Conservation (phyloP, 2,797 vertebrate species). For the Euthynnus affinis region DNA sequence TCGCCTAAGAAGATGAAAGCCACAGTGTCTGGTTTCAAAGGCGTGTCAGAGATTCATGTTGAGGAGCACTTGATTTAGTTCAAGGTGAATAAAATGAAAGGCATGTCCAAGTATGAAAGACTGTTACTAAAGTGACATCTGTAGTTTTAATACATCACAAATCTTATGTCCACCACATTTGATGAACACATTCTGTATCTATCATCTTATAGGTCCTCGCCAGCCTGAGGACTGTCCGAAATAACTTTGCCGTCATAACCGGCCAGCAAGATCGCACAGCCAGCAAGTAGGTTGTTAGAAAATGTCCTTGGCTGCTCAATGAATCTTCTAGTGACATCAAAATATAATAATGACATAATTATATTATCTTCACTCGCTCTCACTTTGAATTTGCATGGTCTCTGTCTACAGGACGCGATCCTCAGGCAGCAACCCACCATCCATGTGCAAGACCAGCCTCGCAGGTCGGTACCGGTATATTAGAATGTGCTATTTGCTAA, state of each 20-base stretch:
- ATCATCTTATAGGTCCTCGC: conserved; percentile 88
- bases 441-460: conserved; percentile 86
- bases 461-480: conserved; percentile 82
- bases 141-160: not conserved
- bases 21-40: conserved; percentile 46
- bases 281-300: conserved; percentile 86
- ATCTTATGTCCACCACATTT: not conserved
- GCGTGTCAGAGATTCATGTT: conserved; percentile 28
- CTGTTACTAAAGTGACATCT: conserved; percentile 2
- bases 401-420: conserved; percentile 81
- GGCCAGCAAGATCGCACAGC: conserved; percentile 87
- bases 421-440: conserved; percentile 83
- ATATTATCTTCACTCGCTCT: conserved; percentile 2
- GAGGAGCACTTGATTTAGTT: conserved; percentile 19
- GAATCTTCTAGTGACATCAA: not conserved
- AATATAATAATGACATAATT: not conserved
- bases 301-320: not conserved
- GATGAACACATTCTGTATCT: conserved; percentile 19
- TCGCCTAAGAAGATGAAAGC: conserved; percentile 23
- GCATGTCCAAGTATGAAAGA: conserved; percentile 7
- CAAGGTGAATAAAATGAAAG: conserved; percentile 14
- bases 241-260: conserved; percentile 89
- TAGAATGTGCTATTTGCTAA: conserved; percentile 6
- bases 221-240: conserved; percentile 91
- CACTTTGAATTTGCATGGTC: conserved; percentile 6